phyloP scores from a whole-genome alignment of 2,797 vertebrate genomes.

The Dermochelys coriacea region DNA sequence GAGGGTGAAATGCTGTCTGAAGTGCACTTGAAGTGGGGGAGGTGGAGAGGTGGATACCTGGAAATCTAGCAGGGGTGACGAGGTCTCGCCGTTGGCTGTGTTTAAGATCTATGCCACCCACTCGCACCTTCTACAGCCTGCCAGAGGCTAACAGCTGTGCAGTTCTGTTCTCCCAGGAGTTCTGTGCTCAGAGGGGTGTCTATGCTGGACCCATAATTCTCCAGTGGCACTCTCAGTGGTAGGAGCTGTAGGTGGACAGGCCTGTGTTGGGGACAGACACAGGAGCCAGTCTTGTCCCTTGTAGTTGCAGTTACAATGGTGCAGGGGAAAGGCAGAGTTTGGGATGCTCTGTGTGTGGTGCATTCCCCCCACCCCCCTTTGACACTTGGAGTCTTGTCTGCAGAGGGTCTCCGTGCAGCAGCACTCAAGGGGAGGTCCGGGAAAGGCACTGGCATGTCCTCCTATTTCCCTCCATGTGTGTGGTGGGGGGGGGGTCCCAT shows the following conservation, averaged over 20 bases:
- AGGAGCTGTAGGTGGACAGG: not conserved
- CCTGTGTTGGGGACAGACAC: not conserved
- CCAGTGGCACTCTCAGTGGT: not conserved
- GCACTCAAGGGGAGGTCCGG: not conserved
- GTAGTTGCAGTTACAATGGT: not conserved
- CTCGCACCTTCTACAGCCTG: too few relatives aligned
- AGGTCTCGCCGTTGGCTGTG: not conserved
- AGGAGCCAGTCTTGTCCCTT: not conserved
- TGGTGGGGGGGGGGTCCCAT: accelerated
- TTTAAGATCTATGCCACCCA: not conserved
- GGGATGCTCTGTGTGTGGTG: not conserved
- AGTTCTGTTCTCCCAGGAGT: not conserved
- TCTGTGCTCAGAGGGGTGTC: not conserved
- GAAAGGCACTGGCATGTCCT: not conserved
- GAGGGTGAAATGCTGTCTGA: too few relatives aligned
- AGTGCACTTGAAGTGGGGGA: too few relatives aligned
- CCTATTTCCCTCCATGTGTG: too few relatives aligned
- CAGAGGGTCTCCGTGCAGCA: not conserved
- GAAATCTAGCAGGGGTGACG: not conserved
- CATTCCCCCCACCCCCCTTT: too few relatives aligned
- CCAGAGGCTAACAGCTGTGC: too few relatives aligned
- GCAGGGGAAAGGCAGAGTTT: not conserved
- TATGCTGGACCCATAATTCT: not conserved
- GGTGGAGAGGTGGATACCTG: not conserved
- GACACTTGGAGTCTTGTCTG: not conserved